Evolutionary conservation across 1,140 invertebrate species (phyloP).

Genomic region (Papilio xuthus): DNA sequence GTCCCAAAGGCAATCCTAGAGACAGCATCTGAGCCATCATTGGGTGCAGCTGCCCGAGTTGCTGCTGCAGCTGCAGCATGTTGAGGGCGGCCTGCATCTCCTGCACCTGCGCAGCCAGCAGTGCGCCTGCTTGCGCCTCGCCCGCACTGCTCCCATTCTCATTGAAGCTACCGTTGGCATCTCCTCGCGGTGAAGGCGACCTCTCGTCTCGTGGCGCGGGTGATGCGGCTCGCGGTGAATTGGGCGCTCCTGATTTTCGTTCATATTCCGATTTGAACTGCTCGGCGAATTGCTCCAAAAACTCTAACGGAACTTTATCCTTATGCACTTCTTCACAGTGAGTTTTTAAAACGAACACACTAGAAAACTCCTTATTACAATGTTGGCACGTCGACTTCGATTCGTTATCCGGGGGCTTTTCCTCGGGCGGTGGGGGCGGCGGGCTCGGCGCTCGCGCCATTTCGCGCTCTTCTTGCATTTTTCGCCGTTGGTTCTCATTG

Average conservation of each 20-base stretch:
- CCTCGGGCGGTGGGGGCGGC: conserved; percentile 82
- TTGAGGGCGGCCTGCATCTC: conserved; percentile 94
- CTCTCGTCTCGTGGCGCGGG: conserved; percentile 72
- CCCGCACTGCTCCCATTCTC: conserved; percentile 84
- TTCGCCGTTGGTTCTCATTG: conserved; percentile 93
- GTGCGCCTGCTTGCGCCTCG: conserved; percentile 79
- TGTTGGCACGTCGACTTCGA: conserved; percentile 92
- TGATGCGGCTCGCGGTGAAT: conserved; percentile 84
- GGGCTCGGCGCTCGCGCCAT: conserved; percentile 82
- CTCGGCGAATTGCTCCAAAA: conserved; percentile 95
- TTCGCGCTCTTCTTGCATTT: conserved; percentile 79
- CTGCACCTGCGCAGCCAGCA: conserved; percentile 89
- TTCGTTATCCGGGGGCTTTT: conserved; percentile 83
- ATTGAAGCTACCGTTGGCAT: conserved; percentile 72
- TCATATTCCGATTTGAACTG: conserved; percentile 94
- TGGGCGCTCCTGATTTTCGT: conserved; percentile 88
- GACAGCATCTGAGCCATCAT: conserved; percentile 85
- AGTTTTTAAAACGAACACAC: conserved; percentile 97
- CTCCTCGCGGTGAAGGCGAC: conserved; percentile 83
- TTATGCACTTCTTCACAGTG: conserved; percentile 98
- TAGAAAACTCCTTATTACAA: conserved; percentile 97
- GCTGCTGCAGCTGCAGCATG: conserved; percentile 93
- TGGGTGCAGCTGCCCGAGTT: conserved; percentile 89
- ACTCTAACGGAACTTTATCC: conserved; percentile 93
- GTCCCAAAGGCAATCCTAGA: conserved; percentile 91